Base-by-base conservation (phyloP, 2,797 vertebrate species). In the Malacoraja senta region DNA sequence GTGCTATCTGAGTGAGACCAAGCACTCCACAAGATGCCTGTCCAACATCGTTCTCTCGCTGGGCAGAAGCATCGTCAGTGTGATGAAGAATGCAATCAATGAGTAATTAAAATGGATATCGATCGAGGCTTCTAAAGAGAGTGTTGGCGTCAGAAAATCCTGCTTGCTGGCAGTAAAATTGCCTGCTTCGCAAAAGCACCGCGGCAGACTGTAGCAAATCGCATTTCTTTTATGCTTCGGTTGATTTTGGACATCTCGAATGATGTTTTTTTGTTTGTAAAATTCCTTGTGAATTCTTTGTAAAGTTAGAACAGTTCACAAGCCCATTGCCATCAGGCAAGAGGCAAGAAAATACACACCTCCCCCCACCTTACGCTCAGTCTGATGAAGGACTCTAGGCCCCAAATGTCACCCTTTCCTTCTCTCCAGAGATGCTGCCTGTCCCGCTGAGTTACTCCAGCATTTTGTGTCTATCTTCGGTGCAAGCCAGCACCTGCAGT, bases 81-180 rank as follows among this genome's bases (percentile, higher is more conserved):
- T 32, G 84, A 35, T 88, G 61, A 35, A 63, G 61, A 35, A 35
- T 24, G 63, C 15, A 88, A 88, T 88, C 84, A 88, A 88, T 88
- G 84, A 88, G 84, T 88, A 88, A 88, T 88, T 88, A 88, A 88
- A 88, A 88, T 88, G 84, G 61, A 68, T 88, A 88, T 88, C 9
- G 84, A 88, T 86, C 35, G 3, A n/a, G 7, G 8, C 24, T 32
- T 17, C 35, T 68, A 19, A 9, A 19, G 7, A 24, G 84, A 88
- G 19, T 3, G 13, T 1, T 68, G 61, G 84, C n/a, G 61, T 88
- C 84, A 88, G 17, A 35, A 65, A 21, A 88, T 88, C 9, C 21
- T 32, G n/a, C 83, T 29, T 32, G 83, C 83, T 17, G 19, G 61
- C 58, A 53, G 10, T 26, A n/a, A n/a, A 84, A 65, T 2, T 35